Base-by-base conservation (phyloP, 1,140 invertebrate genomes). In the Philaenus spumarius region DNA sequence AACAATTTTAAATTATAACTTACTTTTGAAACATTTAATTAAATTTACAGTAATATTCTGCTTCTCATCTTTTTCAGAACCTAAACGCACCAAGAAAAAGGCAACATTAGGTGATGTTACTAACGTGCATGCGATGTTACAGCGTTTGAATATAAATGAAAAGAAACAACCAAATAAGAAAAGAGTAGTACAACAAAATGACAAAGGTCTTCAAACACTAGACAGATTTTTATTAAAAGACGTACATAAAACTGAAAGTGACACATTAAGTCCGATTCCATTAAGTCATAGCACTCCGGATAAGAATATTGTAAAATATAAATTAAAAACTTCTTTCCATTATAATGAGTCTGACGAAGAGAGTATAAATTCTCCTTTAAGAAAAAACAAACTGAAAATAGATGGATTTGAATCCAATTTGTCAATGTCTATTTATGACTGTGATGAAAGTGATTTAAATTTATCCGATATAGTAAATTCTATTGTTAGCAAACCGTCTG, bases 301-400 rank as follows among this genome's bases (percentile, higher is more conserved):
- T n/a, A 43, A 37, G 9, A n/a, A 51, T 45, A 12, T 19, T 12
- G 19, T 11, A 52, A 34, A 64, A 2, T 46, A 61, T 26, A 62
- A 53, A 53, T 47, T 64, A 2, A 52, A 56, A 47, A 58, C 54
- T 2, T 62, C 61, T 39, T 53, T 3, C 50, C 50, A 53, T 12
- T 62, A 65, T 46, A 59, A 63, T 56, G 62, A 63, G 17, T 63
- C 58, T 47, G 59, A 63, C 51, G 35, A 51, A 6, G 35, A 22
- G 47, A 45, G 47, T 35, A 39, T 55, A 24, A 20, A 15, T 37
- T 53, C 50, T 20, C 50, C 50, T 1, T 17, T 37, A 26, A 11
- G 47, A 20, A 47, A 23, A 17, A 53, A 39, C 7, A 53, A 37
- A 53, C 23, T 14, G 20, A 35, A 39, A 39, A 2, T 39, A 39